These are phyloP conservation scores for Drepanosiphum platanoidis DNA, from an alignment of 2,888 invertebrate genomes.

Conservation along the genomic window DNA sequence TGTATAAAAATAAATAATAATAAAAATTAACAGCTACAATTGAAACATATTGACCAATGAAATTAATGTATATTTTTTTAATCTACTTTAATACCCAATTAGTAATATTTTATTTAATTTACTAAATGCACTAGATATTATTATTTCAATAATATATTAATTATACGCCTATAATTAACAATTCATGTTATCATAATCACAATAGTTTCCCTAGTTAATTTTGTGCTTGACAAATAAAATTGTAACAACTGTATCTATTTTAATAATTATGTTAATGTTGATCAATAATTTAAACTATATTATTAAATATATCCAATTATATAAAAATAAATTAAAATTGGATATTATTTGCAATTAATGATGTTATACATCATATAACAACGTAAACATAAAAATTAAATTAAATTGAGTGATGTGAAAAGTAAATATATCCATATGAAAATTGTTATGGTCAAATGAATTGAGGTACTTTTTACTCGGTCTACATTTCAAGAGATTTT, in stretches of 20 bases:
- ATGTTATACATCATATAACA: background rate
- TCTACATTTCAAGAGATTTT: too few relatives aligned
- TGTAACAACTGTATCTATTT: constrained; percentile 35
- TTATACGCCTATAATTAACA: constrained; percentile 6
- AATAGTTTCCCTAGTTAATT: constrained; percentile 3
- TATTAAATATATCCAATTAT: background rate
- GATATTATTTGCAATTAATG: background rate
- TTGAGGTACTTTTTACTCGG: too few relatives aligned
- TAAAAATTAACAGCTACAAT: constrained; percentile 6
- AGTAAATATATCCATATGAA: background rate
- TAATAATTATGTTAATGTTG: constrained; percentile 32
- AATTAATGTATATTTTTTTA: constrained; percentile 48
- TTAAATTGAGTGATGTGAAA: background rate
- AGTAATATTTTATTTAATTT: constrained; percentile 27
- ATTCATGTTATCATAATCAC: background rate
- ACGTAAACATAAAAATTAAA: constrained; percentile 12
- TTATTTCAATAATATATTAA: constrained; percentile 33
- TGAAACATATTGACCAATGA: constrained; percentile 19
- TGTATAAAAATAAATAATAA: constrained; percentile 12
- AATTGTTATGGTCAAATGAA: background rate
- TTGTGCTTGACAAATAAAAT: constrained; percentile 31
- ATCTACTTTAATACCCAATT: constrained; percentile 3
- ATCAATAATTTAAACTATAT: background rate
- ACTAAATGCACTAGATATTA: constrained; percentile 26
- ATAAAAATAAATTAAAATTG: background rate